Percentiles rank a stretch among this genome's conserved stretches.
Evolutionary conservation across 2,797 vertebrate genomes (phyloP).

Genomic region (Phrynocephalus guinanensis): DNA sequence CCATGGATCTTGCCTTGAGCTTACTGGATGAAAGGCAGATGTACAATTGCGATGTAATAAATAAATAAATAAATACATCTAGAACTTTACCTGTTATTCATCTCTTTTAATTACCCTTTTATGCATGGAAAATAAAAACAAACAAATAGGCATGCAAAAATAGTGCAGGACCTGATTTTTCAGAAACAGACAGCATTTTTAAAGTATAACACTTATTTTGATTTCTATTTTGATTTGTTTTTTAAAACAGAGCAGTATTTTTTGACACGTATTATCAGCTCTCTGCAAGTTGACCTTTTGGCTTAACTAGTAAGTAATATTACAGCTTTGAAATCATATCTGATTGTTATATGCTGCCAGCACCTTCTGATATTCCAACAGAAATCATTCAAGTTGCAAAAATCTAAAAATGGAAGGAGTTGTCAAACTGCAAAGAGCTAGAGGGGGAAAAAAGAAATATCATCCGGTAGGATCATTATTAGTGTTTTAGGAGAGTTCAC

Average conservation of each 20-base stretch:
- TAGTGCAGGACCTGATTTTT: not conserved
- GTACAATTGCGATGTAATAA: not conserved
- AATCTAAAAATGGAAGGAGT: not conserved
- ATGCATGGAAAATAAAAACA: too few species aligned
- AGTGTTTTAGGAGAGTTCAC: conserved; percentile 33
- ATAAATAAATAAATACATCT: not conserved
- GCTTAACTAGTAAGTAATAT: conserved; percentile 12
- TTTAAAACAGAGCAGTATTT: not conserved
- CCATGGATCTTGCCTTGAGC: not conserved
- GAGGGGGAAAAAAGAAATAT: not conserved
- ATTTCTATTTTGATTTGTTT: not conserved
- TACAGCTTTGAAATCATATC: not conserved
- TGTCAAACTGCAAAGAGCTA: conserved; percentile 5
- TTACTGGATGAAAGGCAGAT: not conserved
- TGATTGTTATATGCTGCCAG: conserved; percentile 23
- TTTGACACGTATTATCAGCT: not conserved
- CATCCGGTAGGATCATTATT: conserved; percentile 13
- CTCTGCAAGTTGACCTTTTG: not conserved
- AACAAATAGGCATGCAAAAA: not conserved
- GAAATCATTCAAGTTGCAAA: conserved; percentile 13
- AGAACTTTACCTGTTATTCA: too few species aligned
- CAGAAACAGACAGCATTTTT: not conserved
- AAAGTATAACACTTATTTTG: too few species aligned
- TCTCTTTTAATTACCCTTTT: too few species aligned
- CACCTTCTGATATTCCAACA: not conserved